Evolutionary conservation across 2,113 vertebrate genomes (phyloP).

Genomic region (Campylomormyrus numenius): DNA sequence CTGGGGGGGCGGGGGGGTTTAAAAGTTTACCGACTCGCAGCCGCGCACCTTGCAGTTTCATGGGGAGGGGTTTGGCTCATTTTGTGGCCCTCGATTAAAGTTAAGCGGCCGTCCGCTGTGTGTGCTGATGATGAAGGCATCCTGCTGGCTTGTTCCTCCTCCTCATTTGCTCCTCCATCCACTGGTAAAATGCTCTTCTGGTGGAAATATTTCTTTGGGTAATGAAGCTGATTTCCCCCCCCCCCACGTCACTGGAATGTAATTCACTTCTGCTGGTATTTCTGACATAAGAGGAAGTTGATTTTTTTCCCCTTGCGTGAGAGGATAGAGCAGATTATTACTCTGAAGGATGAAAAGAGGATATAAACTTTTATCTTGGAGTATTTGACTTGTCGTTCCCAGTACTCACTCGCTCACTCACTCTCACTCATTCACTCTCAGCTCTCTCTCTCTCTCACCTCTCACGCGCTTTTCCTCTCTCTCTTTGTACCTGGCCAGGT

Average conservation of each 20-base stretch:
- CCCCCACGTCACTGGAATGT: not conserved
- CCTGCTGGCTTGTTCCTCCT: not conserved
- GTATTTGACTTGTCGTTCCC: not conserved
- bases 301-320: not conserved
- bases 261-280: not conserved
- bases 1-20: constrained; percentile 40
- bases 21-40: not conserved
- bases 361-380: not conserved
- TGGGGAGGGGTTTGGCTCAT: not conserved
- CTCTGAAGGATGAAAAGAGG: not conserved
- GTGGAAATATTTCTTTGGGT: not conserved
- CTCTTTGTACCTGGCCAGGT: not conserved
- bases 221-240: not conserved
- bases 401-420: not conserved
- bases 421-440: not conserved
- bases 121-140: not conserved
- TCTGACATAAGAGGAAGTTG: not conserved
- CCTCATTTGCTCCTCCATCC: not conserved
- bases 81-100: not conserved
- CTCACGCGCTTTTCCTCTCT: not conserved
- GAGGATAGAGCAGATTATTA: not conserved
- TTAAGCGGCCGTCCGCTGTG: not conserved
- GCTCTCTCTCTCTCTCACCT: not conserved
- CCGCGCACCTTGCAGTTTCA: not conserved
- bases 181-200: not conserved